A percentile compares a stretch with the other conserved stretches of the same genome.
Conservation (phyloP, 2,797 vertebrate species). For the Chloroceryle amazona region DNA sequence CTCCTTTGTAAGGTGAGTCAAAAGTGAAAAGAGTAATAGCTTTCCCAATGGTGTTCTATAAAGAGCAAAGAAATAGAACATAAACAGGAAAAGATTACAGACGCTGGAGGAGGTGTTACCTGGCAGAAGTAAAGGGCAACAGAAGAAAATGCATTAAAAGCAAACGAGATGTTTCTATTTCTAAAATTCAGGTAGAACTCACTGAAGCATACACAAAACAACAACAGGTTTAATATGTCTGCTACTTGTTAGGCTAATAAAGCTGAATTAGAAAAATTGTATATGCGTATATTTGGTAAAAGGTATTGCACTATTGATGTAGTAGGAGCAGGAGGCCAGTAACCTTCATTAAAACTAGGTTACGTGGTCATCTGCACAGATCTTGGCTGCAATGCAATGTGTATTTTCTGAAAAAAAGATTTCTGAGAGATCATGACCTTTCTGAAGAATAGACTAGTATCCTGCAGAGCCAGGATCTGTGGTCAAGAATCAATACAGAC, state of each 20-base stretch:
- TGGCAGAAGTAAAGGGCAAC: constrained; percentile 1
- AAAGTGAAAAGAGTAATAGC: background rate
- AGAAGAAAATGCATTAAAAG: background rate
- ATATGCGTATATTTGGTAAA: background rate
- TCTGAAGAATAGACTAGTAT: constrained; percentile 60
- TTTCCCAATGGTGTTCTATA: background rate
- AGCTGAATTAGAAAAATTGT: background rate
- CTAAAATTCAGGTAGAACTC: background rate
- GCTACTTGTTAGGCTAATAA: background rate
- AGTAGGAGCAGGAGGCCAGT: background rate
- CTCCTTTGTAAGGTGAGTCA: background rate
- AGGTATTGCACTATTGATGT: background rate
- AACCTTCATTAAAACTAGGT: constrained; percentile 47
- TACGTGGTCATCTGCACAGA: background rate
- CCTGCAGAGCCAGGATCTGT: constrained; percentile 52
- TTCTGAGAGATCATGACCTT: constrained; percentile 45
- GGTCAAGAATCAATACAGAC: constrained; percentile 70
- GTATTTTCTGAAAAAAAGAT: constrained; percentile 46
- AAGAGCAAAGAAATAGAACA: background rate
- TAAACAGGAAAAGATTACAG: constrained; percentile 28
- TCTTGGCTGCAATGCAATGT: background rate
- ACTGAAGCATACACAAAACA: background rate
- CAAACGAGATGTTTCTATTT: background rate
- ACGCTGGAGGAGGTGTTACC: background rate
- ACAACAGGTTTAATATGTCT: background rate